phyloP scores from a whole-genome alignment of 23 tunicate species.

The Phallusia fumigata region DNA sequence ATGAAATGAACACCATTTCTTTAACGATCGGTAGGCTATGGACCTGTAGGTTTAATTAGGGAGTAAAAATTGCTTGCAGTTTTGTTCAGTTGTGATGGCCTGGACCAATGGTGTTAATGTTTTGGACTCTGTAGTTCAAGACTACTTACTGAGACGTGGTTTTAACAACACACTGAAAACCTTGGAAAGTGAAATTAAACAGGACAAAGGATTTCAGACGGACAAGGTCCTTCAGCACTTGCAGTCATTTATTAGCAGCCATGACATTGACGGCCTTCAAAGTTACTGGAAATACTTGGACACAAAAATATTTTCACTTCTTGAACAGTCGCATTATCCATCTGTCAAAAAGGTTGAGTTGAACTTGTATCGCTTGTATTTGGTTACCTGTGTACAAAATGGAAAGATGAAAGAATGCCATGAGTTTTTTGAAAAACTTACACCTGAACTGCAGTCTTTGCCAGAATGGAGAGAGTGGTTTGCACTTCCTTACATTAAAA shows the following conservation, averaged over 20 bases:
- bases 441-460: conserved; percentile 29
- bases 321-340: conserved; percentile 39
- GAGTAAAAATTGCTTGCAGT: too few species aligned
- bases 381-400: conserved; percentile 62
- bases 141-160: conserved; percentile 58
- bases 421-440: conserved; percentile 67
- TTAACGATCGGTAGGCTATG: too few species aligned
- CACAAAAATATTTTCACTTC: conserved; percentile 41
- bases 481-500: conserved; percentile 47
- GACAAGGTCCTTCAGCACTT: conserved; percentile 69
- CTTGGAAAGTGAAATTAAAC: conserved; percentile 66
- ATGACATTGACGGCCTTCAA: conserved; percentile 53
- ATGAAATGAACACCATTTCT: too few species aligned
- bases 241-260: conserved; percentile 17
- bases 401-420: conserved; percentile 56
- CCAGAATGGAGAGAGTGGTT: conserved; percentile 92
- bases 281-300: conserved; percentile 71
- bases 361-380: conserved; percentile 57
- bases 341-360: conserved; percentile 57
- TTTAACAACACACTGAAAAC: conserved; percentile 59
- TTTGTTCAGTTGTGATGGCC: conserved; percentile 12
- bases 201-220: conserved; percentile 79
- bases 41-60: too few species aligned
- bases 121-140: conserved; percentile 63
- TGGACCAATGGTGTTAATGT: conserved; percentile 51